Evolutionary conservation across 2,888 invertebrate species (phyloP).

Genomic region (Macaria liturata): DNA sequence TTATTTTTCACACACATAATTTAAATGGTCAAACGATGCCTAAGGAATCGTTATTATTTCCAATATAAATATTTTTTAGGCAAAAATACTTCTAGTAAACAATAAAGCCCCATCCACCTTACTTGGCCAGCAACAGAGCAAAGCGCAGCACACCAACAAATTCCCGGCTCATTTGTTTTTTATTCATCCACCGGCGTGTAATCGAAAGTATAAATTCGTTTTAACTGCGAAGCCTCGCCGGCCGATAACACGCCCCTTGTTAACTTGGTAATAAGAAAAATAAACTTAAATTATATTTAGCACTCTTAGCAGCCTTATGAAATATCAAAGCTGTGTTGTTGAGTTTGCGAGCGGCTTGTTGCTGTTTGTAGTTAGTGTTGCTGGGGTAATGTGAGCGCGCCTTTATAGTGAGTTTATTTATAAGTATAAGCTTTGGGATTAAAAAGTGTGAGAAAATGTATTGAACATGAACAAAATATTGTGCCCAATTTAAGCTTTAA

Average conservation of each 20-base stretch:
- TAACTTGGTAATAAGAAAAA: conserved; percentile 77
- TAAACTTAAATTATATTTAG: conserved; percentile 67
- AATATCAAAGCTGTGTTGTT: conserved; percentile 57
- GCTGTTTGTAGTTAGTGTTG: neutral
- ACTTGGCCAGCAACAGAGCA: conserved; percentile 45
- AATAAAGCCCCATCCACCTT: conserved; percentile 46
- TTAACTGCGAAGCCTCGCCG: conserved; percentile 65
- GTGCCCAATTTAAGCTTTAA: too few relatives aligned
- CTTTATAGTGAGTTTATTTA: too few relatives aligned
- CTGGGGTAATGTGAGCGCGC: conserved; percentile 6
- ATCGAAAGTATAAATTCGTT: conserved; percentile 82
- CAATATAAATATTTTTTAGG: too few relatives aligned
- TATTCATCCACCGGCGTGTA: conserved; percentile 75
- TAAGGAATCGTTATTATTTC: too few relatives aligned
- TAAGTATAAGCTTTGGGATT: too few relatives aligned
- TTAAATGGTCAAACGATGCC: too few relatives aligned
- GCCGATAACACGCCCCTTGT: conserved; percentile 73
- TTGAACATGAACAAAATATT: too few relatives aligned
- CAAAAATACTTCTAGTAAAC: neutral
- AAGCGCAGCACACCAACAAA: conserved; percentile 76
- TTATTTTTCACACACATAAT: too few relatives aligned
- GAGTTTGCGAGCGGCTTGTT: neutral
- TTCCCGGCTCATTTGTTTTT: conserved; percentile 81
- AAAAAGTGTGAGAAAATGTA: too few relatives aligned
- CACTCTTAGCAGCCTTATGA: conserved; percentile 59